A percentile compares a stretch with the other conserved stretches of the same genome.
Evolutionary conservation across 2,797 vertebrate genomes (phyloP).

Genomic region (Thunnus albacares): DNA sequence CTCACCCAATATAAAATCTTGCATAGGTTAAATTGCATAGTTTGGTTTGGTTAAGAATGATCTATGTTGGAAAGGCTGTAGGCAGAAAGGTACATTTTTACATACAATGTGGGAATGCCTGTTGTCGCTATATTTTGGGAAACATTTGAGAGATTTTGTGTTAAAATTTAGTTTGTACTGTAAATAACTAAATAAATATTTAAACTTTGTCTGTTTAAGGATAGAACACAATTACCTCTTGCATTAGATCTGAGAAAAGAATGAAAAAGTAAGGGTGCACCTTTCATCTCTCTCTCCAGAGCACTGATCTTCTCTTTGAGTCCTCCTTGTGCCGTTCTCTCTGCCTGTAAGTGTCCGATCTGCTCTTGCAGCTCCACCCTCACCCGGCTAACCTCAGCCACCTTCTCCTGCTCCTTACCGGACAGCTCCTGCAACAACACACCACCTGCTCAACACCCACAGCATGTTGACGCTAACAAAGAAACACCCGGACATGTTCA

Average conservation of each 20-base stretch:
- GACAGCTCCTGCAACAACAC: slow-evolving; percentile 87
- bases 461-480: neutral
- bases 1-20: too few species aligned
- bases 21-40: too few species aligned
- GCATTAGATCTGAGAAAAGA: neutral
- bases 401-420: slow-evolving; percentile 92
- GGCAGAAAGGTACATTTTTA: too few species aligned
- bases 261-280: slow-evolving; percentile 64
- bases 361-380: slow-evolving; percentile 94
- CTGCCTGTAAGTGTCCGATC: slow-evolving; percentile 91
- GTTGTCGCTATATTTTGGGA: too few species aligned
- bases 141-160: too few species aligned
- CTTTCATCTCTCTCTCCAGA: slow-evolving; percentile 94
- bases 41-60: too few species aligned
- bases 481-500: neutral
- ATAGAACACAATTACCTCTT: too few species aligned
- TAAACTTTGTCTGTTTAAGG: too few species aligned
- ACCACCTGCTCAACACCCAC: neutral
- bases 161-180: too few species aligned
- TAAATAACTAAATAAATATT: too few species aligned
- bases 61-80: too few species aligned
- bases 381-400: slow-evolving; percentile 89
- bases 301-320: slow-evolving; percentile 91
- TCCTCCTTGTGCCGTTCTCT: slow-evolving; percentile 88
- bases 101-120: too few species aligned